A percentile compares a stretch with the other conserved stretches of the same genome.
Evolutionary conservation across 2,797 vertebrate genomes (phyloP).

Genomic region (Epinephelus malabaricus): DNA sequence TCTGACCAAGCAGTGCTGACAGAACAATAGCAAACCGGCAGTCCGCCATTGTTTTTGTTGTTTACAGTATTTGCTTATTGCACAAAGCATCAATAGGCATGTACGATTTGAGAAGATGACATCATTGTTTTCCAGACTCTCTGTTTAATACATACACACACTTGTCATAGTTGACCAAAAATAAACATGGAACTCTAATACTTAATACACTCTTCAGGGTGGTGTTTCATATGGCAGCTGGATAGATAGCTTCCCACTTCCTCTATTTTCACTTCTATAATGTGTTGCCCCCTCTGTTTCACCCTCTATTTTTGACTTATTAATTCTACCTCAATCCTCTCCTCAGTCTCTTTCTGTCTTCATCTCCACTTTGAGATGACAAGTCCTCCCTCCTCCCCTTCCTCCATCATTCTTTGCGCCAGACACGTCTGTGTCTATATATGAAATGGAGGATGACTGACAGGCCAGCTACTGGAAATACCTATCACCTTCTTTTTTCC

Average conservation of each 20-base stretch:
- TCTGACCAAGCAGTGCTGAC: too few relatives aligned
- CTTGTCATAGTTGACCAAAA: background rate
- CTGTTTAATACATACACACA: too few relatives aligned
- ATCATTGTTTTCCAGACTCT: too few relatives aligned
- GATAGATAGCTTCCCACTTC: background rate
- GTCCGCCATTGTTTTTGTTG: too few relatives aligned
- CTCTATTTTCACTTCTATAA: slow-evolving; percentile 14
- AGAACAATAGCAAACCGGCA: too few relatives aligned
- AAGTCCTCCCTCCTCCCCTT: slow-evolving; percentile 21
- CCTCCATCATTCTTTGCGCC: slow-evolving; percentile 36
- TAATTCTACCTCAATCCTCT: slow-evolving; percentile 41
- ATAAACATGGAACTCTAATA: background rate
- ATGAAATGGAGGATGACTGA: slow-evolving; percentile 65
- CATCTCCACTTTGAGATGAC: slow-evolving; percentile 39
- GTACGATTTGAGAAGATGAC: too few relatives aligned
- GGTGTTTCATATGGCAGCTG: background rate
- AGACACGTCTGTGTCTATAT: slow-evolving; percentile 48
- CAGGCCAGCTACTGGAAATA: slow-evolving; percentile 69
- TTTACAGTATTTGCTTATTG: too few relatives aligned
- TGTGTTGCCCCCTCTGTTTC: slow-evolving; percentile 4
- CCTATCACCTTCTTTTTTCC: slow-evolving; percentile 60
- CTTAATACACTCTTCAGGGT: background rate
- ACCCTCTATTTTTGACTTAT: slow-evolving; percentile 37
- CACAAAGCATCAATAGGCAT: too few relatives aligned
- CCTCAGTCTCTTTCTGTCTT: slow-evolving; percentile 20